phyloP scores from a whole-genome alignment of 2,113 vertebrate genomes.

The Parotia lawesii region DNA sequence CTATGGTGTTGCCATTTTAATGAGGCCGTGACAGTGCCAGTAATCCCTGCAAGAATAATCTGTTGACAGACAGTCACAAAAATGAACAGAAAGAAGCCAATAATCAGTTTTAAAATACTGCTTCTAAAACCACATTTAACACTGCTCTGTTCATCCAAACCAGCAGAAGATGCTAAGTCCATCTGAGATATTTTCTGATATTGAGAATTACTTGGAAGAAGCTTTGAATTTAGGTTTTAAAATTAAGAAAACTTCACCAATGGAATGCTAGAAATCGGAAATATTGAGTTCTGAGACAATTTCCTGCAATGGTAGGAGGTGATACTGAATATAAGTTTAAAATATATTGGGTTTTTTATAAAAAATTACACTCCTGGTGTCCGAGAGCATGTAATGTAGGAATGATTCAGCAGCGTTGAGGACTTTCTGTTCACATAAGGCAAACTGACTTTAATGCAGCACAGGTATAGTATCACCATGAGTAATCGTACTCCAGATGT shows the following conservation, averaged over 20 bases:
- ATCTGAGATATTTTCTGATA: neutral
- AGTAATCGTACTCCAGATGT: neutral
- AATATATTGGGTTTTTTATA: neutral
- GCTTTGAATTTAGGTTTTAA: neutral
- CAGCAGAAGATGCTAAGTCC: neutral
- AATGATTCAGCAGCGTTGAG: neutral
- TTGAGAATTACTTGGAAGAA: neutral
- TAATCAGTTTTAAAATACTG: neutral
- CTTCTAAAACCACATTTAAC: neutral
- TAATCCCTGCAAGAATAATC: slow-evolving; percentile 30
- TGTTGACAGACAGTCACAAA: neutral
- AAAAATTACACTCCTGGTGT: neutral
- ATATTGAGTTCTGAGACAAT: neutral
- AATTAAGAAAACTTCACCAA: neutral
- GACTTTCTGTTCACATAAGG: neutral
- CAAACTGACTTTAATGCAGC: neutral
- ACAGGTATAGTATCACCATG: neutral
- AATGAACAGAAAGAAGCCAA: neutral
- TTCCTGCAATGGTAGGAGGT: neutral
- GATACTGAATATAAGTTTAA: neutral
- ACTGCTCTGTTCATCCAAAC: neutral
- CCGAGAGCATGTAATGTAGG: neutral
- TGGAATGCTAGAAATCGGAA: neutral
- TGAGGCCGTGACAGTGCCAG: neutral
- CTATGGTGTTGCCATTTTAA: neutral